Evolutionary conservation across 2,888 invertebrate genomes (phyloP).

Genomic region (Nemapogon koenigi): DNA sequence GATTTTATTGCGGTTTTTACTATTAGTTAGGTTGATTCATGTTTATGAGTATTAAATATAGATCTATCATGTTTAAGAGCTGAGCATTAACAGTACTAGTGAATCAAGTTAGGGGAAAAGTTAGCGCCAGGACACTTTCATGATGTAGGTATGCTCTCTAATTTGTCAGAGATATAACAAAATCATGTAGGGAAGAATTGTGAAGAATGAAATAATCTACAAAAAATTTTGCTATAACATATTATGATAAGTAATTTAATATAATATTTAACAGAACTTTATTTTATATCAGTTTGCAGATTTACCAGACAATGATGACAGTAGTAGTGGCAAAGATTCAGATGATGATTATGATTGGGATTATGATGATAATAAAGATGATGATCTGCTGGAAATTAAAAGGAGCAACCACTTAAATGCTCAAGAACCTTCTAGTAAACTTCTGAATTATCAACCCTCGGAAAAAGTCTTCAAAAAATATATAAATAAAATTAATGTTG

Average conservation of each 20-base stretch:
- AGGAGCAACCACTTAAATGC: constrained; percentile 44
- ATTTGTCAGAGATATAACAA: no score
- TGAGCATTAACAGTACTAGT: no score
- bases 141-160: no score
- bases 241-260: neutral
- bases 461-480: constrained; percentile 83
- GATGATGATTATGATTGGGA: constrained; percentile 26
- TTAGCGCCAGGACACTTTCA: no score
- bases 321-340: constrained; percentile 35
- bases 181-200: no score
- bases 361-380: constrained; percentile 1
- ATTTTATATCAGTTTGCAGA: constrained; percentile 33
- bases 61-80: no score
- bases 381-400: constrained; percentile 21
- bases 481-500: constrained; percentile 82
- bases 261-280: neutral
- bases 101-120: no score
- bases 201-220: neutral
- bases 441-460: constrained; percentile 76
- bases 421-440: constrained; percentile 64
- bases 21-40: no score
- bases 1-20: no score
- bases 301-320: no score
- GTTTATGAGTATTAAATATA: no score
- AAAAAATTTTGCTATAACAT: neutral